Conservation (phyloP, 2,888 invertebrate species). For the Palloptera scutellata region DNA sequence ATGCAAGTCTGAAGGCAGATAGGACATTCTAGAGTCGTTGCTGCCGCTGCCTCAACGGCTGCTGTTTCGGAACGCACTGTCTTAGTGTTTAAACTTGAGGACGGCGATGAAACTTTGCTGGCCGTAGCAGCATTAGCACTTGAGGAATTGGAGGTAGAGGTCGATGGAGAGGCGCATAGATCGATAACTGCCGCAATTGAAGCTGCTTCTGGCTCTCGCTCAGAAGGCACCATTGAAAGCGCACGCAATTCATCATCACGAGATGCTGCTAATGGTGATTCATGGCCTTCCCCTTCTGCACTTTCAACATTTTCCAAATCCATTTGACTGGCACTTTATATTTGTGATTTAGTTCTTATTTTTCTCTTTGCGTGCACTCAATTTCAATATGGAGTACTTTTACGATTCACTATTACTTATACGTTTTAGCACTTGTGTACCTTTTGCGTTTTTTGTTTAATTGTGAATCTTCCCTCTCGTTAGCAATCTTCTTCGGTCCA, state of each 20-base stretch:
- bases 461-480: too few relatives aligned
- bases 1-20: constrained; percentile 90
- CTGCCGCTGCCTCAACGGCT: constrained; percentile 17
- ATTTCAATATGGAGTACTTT: too few relatives aligned
- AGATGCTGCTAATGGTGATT: neutral
- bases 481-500: too few relatives aligned
- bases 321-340: too few relatives aligned
- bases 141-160: constrained; percentile 21
- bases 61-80: constrained; percentile 1
- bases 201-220: neutral
- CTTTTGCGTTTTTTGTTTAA: too few relatives aligned
- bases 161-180: constrained; percentile 14
- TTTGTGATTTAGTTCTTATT: too few relatives aligned
- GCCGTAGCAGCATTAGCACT: neutral
- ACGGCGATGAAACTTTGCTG: neutral
- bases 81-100: too few relatives aligned
- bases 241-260: neutral
- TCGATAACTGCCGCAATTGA: constrained; percentile 22
- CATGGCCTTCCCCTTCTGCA: too few relatives aligned
- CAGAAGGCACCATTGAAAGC: neutral
- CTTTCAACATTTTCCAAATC: too few relatives aligned
- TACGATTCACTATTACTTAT: too few relatives aligned
- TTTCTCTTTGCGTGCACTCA: too few relatives aligned
- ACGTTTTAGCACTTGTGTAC: too few relatives aligned
- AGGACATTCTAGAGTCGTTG: constrained; percentile 76